phyloP scores from a whole-genome alignment of 1,140 invertebrate species.

The Ptiloglossa arizonensis region DNA sequence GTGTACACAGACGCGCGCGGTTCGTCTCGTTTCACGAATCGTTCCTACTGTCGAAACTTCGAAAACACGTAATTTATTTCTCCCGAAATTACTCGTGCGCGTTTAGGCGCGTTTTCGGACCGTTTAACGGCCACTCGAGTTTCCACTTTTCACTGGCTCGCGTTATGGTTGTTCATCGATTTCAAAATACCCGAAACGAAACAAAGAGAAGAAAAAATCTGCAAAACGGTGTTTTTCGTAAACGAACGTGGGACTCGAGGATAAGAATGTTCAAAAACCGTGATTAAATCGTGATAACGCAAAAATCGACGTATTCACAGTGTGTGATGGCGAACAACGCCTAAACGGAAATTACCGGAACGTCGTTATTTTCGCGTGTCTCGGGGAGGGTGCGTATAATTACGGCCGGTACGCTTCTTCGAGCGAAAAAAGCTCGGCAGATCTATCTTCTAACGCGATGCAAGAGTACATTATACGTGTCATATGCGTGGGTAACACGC shows the following conservation, averaged over 20 bases:
- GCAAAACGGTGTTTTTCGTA: background rate
- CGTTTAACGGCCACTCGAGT: background rate
- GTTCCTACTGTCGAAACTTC: no score
- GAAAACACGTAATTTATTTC: no score
- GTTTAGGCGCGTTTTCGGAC: background rate
- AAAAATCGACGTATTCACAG: background rate
- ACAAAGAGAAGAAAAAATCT: background rate
- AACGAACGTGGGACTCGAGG: background rate
- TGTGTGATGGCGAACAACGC: background rate
- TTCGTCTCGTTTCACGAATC: background rate
- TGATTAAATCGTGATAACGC: background rate
- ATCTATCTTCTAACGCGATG: background rate
- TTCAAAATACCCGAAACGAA: background rate
- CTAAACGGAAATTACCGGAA: background rate
- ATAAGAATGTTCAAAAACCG: background rate
- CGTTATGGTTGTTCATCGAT: slow-evolving; percentile 1
- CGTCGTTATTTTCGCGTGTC: background rate
- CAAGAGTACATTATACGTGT: slow-evolving; percentile 20
- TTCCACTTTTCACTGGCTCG: background rate
- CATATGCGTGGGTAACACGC: slow-evolving; percentile 36
- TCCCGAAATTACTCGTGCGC: no score
- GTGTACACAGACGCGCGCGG: background rate
- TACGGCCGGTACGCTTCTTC: background rate
- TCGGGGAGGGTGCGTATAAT: background rate
- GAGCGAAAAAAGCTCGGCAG: background rate